Base-by-base conservation (phyloP, 2,797 vertebrate genomes). In the Streptopelia turtur region DNA sequence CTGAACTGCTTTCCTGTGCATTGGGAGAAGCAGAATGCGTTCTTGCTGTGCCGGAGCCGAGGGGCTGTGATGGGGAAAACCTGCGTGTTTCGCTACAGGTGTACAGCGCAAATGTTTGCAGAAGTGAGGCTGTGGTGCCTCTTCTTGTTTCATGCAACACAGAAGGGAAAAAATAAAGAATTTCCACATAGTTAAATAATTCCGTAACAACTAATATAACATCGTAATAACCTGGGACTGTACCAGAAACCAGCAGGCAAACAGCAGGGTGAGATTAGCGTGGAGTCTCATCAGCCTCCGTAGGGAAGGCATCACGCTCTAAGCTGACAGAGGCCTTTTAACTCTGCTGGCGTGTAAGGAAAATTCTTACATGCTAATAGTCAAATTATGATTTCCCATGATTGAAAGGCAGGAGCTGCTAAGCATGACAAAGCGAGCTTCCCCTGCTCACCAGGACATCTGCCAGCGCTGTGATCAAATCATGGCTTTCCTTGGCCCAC, bases 361-460 rank as follows among this genome's bases (percentile, higher is more conserved):
- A 90, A 94, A 90, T 75, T 81, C 88, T 75, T 75, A 68, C 27
- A 31, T 65, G 74, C 47, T 88, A 90, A 76, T 59, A 83, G 83
- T 65, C 31, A 43, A 63, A 80, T 92, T 88, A 84, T 69, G 68
- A 72, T 89, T 95, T 95, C 63, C 88, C 27, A 25, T 66, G 77
- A 90, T 31, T 90, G 83, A 95, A 92, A 93, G 74, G 68, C 57
- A 87, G 74, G 86, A 88, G 50, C 88, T 95, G 72, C 72, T 83
- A 90, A 64, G 59, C 77, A 83, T 68, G 95, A 90, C 83, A 69
- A 86, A 94, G 70, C 47, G 50, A 90, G 70, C 63, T 87, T 92
- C 43, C n/a, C 50, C 39, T 92, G 83, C 70, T 94, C 30, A 2
- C 61, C 43, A 90, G 88, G 83, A 88, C n/a, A 55, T 82, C 63